Percentiles rank a stretch among this genome's conserved stretches.
Evolutionary conservation across 2,113 vertebrate species (phyloP).

Genomic region (cat (Felis catus)): F.catus_Fca126_mat1.0 CM031411.1:42664501-42665000

Average conservation of each 20-base stretch:
- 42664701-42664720: slow-evolving; percentile 1
- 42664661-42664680: slow-evolving; percentile 34
- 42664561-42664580: not conserved
- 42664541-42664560: not conserved
- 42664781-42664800: not conserved
- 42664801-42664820: not conserved
- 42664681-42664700: slow-evolving; percentile 30
- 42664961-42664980: not conserved
- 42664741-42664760: slow-evolving; percentile 47
- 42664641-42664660: not conserved
- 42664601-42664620: not conserved
- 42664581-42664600: not conserved
- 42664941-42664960: slow-evolving; percentile 28
- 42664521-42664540: not conserved
- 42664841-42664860: not conserved
- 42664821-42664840: slow-evolving; percentile 17
- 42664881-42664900: slow-evolving; percentile 19
- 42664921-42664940: not conserved
- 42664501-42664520: slow-evolving; percentile 30
- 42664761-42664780: slow-evolving; percentile 29
- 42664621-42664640: slow-evolving; percentile 9
- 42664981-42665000: slow-evolving; percentile 20
- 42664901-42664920: not conserved
- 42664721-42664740: slow-evolving; percentile 38
- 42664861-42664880: slow-evolving; percentile 16